A percentile compares a stretch with the other conserved stretches of the same genome.
Conservation (phyloP, 2,797 vertebrate genomes). For the Clamator glandarius region DNA sequence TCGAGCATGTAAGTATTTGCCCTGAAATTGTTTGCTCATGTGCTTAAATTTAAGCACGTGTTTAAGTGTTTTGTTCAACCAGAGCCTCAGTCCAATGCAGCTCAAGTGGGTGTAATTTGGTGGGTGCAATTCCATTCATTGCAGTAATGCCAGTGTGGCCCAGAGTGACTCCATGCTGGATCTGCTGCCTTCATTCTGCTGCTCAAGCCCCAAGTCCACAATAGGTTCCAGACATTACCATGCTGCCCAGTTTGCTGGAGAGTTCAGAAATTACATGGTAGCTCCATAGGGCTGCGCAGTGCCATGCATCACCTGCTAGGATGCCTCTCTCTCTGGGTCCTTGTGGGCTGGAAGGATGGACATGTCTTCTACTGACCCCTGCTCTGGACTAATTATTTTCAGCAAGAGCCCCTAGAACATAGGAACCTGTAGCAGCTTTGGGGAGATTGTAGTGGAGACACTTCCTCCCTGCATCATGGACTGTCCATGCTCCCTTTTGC, state of each 20-base stretch:
- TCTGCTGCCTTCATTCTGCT: neutral
- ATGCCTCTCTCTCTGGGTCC: neutral
- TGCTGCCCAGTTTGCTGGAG: neutral
- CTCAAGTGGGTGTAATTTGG: neutral
- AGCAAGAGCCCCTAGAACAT: neutral
- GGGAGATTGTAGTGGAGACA: neutral
- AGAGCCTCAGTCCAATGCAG: neutral
- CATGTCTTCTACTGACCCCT: neutral
- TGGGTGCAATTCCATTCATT: slow-evolving; percentile 31
- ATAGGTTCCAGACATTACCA: accelerated
- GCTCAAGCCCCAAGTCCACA: neutral
- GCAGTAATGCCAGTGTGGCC: slow-evolving; percentile 18
- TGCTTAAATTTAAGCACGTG: slow-evolving; percentile 56
- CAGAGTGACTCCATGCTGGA: neutral
- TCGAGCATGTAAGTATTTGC: slow-evolving; percentile 41
- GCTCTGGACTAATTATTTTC: neutral
- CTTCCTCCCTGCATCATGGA: neutral
- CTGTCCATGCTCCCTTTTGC: neutral
- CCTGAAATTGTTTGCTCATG: slow-evolving; percentile 47
- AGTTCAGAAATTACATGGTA: neutral
- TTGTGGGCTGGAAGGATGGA: neutral
- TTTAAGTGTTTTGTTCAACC: slow-evolving; percentile 53
- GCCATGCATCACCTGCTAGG: neutral
- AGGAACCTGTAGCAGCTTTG: neutral
- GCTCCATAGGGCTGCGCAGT: neutral